Evolutionary conservation across 2,113 vertebrate species (phyloP), one percentile per base, ranked within the genome.

Genomic region (Pteropus alecto): DNA sequence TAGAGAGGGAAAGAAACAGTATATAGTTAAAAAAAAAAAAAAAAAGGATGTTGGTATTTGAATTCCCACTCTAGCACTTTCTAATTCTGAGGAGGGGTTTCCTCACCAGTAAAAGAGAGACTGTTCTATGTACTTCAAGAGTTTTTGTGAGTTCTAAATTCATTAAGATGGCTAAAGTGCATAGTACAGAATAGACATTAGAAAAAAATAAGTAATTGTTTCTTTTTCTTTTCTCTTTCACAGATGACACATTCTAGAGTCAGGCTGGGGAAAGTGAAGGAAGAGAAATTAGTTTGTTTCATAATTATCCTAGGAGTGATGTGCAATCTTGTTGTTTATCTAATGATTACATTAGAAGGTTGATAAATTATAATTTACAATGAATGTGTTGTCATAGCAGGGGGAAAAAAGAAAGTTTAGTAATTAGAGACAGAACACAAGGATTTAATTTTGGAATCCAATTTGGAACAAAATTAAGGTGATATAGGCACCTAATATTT

Each of bases 381-480:
- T 74, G 35, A 97, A 61, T 90, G 84, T 56, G 33, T 94, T 97
- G 83, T 87, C 86, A 90, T n/a, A 76, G 61, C 24, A 48, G 81
- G 22, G 38, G 24, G 43, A 86, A 87, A 63, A 56, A 87, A 54
- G n/a, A 22, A 94, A 94, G 35, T 82, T 93, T 89, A 94, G 96
- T 91, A 95, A 73, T 86, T 73, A 43, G 51, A 94, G 56, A 93
- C 38, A 91, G 61, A 51, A 97, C 90, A 79, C 83, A 84, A 86
- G 56, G 43, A 92, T 95, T 93, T 86, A 96, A 96, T 87, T 74
- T 87, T 35, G 90, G 65, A 46, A 97, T 93, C n/a, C 30, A 96
- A 92, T 93, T 90, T 94, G 71, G 51, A 94, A 38, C 43, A 92
- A 58, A 98, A 67, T 87, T 96, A 93, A 97, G 81, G 82, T 94